Evolutionary conservation across 2,113 vertebrate genomes (phyloP).

Genomic region (Cyprinodon brontotheroides): DNA sequence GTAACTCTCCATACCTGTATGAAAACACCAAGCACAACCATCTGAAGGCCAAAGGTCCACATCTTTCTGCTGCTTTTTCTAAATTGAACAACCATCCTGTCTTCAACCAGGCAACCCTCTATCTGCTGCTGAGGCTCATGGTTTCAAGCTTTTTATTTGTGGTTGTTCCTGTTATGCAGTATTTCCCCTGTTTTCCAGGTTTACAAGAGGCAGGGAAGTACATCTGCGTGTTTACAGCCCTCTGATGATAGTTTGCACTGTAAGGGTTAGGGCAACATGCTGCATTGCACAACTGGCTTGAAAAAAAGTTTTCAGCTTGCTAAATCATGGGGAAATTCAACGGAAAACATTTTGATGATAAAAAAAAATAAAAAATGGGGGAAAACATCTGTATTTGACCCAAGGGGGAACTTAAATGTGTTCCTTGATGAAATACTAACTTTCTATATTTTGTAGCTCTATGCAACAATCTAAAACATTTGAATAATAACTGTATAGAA

Average conservation of each 20-base stretch:
- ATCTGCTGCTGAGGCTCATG: neutral
- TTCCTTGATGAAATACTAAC: neutral
- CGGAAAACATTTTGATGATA: no score
- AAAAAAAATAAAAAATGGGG: neutral
- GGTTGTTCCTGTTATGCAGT: conserved; percentile 1
- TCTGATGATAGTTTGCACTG: conserved; percentile 4
- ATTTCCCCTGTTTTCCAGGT: conserved; percentile 37
- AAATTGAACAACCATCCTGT: neutral
- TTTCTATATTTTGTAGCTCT: no score
- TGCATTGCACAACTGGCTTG: conserved; percentile 8
- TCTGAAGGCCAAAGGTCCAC: conserved; percentile 37
- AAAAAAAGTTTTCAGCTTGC: neutral
- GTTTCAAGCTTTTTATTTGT: conserved; percentile 33
- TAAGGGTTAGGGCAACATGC: neutral
- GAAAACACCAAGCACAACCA: conserved; percentile 31
- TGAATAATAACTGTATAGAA: no score
- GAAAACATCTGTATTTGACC: neutral
- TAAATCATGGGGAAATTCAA: neutral
- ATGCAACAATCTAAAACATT: no score
- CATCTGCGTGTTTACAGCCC: neutral
- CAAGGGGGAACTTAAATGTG: neutral
- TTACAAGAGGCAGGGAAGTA: conserved; percentile 48
- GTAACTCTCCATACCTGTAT: conserved; percentile 44
- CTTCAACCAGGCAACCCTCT: no score
- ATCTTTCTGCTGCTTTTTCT: conserved; percentile 18